Evolutionary conservation across 35 echinoderm and acorn worm species (phyloP).

Genomic region (Amphiura filiformis): DNA sequence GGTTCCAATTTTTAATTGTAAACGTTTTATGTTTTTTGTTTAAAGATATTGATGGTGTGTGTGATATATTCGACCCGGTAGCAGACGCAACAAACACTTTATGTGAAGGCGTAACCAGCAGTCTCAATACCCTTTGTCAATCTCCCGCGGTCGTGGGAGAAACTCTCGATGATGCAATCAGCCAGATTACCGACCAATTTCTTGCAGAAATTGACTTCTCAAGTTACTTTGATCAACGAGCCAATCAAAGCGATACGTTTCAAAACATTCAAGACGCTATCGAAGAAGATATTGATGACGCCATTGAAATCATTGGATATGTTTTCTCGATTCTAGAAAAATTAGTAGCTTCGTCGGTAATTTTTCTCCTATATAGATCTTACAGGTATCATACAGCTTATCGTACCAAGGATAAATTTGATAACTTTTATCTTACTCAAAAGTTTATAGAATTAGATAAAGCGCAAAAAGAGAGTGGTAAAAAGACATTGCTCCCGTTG

Average conservation of each 20-base stretch:
- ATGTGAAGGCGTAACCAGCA: neutral
- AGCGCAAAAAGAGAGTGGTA: constrained; percentile 23
- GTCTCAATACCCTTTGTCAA: constrained; percentile 18
- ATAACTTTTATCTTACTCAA: constrained; percentile 76
- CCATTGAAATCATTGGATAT: too few relatives aligned
- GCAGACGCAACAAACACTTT: constrained; percentile 20
- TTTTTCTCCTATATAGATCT: constrained; percentile 59
- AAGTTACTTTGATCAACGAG: constrained; percentile 26
- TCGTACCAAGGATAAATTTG: constrained; percentile 67
- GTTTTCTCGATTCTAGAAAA: too few relatives aligned
- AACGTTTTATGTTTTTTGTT: too few relatives aligned
- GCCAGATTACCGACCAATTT: constrained; percentile 33
- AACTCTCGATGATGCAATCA: neutral
- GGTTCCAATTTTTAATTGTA: too few relatives aligned
- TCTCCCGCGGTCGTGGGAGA: constrained; percentile 17
- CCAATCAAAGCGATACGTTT: constrained; percentile 27
- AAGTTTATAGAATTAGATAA: constrained; percentile 71
- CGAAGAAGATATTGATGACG: too few relatives aligned
- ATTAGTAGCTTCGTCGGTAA: constrained; percentile 65
- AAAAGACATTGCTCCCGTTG: constrained; percentile 53
- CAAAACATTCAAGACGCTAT: constrained; percentile 57
- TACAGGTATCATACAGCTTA: constrained; percentile 76
- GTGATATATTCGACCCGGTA: constrained; percentile 45
- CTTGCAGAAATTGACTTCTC: constrained; percentile 53
- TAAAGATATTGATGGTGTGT: too few relatives aligned